Conservation (phyloP, 2,888 invertebrate genomes). For the Ptilodon capucinus region DNA sequence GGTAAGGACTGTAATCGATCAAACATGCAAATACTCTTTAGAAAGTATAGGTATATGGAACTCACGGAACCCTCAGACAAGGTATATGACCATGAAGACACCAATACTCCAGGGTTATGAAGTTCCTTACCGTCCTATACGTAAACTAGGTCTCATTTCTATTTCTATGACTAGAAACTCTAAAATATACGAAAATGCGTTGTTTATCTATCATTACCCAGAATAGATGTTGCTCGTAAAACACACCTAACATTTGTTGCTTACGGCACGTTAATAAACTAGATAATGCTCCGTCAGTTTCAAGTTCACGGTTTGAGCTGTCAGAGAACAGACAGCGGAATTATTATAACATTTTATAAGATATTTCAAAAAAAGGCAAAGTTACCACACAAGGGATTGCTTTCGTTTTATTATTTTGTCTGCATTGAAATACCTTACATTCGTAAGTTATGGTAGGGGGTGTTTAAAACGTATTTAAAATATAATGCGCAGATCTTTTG, state of each 20-base stretch:
- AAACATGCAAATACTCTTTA: not conserved
- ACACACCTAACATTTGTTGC: not conserved
- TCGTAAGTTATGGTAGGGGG: too few relatives aligned
- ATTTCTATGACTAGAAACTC: not conserved
- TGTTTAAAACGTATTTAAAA: not conserved
- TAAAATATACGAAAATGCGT: not conserved
- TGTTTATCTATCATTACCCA: conserved; percentile 21
- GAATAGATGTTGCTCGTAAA: not conserved
- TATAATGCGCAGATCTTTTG: not conserved
- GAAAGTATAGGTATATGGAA: too few relatives aligned
- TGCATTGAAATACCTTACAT: too few relatives aligned
- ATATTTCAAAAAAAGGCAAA: too few relatives aligned
- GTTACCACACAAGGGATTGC: too few relatives aligned
- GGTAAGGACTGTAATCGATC: not conserved
- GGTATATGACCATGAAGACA: too few relatives aligned
- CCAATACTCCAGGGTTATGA: too few relatives aligned
- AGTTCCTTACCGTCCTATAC: too few relatives aligned
- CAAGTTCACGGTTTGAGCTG: conserved; percentile 5
- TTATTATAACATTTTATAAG: conserved; percentile 3
- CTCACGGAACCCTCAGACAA: not conserved
- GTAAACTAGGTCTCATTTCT: not conserved
- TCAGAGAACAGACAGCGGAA: not conserved
- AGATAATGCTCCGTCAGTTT: not conserved
- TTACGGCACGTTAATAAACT: not conserved
- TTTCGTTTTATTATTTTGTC: too few relatives aligned